Conservation (phyloP, 2,113 vertebrate species). For the Balaeniceps rex region DNA sequence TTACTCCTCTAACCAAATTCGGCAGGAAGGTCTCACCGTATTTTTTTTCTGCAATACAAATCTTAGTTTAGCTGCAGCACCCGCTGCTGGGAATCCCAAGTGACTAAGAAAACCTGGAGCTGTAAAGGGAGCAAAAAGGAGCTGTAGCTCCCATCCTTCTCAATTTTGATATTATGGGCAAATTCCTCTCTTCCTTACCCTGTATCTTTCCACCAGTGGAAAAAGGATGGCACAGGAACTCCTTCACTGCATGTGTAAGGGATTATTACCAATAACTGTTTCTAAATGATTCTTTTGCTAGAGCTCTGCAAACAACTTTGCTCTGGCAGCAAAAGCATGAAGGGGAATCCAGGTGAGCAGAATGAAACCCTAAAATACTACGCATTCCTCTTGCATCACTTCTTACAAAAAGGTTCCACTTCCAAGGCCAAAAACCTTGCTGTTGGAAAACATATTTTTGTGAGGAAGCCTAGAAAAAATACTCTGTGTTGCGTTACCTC, state of each 20-base stretch:
- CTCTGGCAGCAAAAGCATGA: neutral
- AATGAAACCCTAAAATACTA: neutral
- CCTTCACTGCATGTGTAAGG: neutral
- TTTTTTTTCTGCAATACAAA: neutral
- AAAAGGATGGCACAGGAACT: neutral
- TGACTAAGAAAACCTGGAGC: neutral
- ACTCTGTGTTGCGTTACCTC: neutral
- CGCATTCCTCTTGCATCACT: neutral
- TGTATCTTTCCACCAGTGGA: neutral
- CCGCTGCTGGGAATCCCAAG: neutral
- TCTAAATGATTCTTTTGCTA: neutral
- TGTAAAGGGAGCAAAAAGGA: neutral
- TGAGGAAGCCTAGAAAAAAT: neutral
- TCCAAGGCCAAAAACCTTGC: neutral
- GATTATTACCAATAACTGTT: conserved; percentile 1
- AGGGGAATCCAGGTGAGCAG: neutral
- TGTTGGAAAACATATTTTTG: neutral
- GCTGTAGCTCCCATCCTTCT: neutral
- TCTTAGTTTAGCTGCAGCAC: neutral
- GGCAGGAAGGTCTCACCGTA: neutral
- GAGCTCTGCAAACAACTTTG: neutral
- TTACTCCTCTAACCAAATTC: neutral
- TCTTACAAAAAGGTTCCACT: conserved; percentile 7
- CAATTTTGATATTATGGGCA: neutral
- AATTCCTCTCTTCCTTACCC: neutral